Percentiles rank a stretch among this genome's conserved stretches.
Conservation (phyloP, 1,140 invertebrate species). For the Hypothenemus hampei region DNA sequence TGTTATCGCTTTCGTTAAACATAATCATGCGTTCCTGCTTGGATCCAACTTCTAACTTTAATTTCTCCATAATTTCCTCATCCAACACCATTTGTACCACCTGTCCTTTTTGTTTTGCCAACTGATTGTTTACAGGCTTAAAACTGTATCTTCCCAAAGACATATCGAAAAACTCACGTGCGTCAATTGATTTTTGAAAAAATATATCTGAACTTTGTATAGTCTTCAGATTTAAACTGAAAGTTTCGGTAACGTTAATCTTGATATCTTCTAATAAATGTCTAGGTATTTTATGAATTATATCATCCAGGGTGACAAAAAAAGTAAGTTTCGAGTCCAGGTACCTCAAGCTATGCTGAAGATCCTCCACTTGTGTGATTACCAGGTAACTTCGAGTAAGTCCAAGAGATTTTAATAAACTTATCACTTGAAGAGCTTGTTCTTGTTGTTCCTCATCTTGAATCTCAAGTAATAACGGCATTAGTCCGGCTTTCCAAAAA, state of each 20-base stretch:
- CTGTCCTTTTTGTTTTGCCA: background rate
- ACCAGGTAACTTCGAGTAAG: constrained; percentile 13
- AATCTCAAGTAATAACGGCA: constrained; percentile 6
- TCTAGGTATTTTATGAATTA: background rate
- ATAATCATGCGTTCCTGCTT: constrained; percentile 1
- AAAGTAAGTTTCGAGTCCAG: constrained; percentile 1
- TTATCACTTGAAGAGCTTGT: constrained; percentile 4
- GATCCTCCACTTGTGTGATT: constrained; percentile 4
- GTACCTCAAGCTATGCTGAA: constrained; percentile 1
- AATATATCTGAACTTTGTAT: constrained; percentile 12
- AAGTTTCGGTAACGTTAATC: constrained; percentile 7
- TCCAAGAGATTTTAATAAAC: constrained; percentile 8
- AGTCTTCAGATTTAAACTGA: constrained; percentile 1
- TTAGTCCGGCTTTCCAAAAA: constrained; percentile 25
- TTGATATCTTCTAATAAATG: constrained; percentile 1
- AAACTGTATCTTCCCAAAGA: constrained; percentile 14
- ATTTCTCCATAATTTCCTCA: constrained; percentile 2
- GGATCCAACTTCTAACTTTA: constrained; percentile 5
- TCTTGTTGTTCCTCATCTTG: constrained; percentile 10
- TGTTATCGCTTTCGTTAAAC: background rate
- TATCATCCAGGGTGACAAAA: constrained; percentile 16
- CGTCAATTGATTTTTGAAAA: constrained; percentile 8
- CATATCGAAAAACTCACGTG: constrained; percentile 22
- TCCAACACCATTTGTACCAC: constrained; percentile 9
- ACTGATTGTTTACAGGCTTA: constrained; percentile 8